phyloP scores from a whole-genome alignment of 2,797 vertebrate species.

The Gobio occitaniae region DNA sequence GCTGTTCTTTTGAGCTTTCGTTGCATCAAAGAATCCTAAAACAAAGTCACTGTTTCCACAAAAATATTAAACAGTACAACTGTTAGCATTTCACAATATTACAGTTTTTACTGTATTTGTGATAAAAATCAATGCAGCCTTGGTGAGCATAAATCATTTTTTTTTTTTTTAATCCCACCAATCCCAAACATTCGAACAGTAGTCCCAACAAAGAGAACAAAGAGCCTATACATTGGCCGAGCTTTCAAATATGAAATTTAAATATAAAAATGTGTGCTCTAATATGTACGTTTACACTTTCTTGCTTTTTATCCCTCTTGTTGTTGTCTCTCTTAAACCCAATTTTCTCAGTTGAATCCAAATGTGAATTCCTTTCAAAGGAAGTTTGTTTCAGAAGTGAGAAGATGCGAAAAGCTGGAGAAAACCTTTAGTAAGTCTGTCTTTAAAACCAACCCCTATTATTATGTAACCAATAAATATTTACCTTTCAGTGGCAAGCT shows the following conservation, averaged over 20 bases:
- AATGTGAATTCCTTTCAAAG: conserved; percentile 91
- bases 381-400: conserved; percentile 90
- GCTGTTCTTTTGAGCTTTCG: not conserved
- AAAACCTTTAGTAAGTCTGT: conserved; percentile 90
- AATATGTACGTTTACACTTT: not conserved
- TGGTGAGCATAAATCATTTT: not conserved
- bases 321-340: conserved; percentile 23
- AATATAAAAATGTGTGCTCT: not conserved
- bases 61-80: not conserved
- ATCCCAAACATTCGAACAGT: too few relatives aligned
- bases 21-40: not conserved
- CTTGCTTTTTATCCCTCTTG: not conserved
- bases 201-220: too few relatives aligned
- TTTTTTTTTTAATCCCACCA: too few relatives aligned
- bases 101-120: not conserved
- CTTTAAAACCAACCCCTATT: not conserved
- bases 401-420: conserved; percentile 93
- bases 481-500: not conserved
- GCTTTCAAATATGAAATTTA: not conserved
- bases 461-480: not conserved
- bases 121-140: not conserved
- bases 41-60: not conserved
- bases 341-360: conserved; percentile 83
- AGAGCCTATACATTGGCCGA: too few relatives aligned
- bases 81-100: not conserved